Evolutionary conservation across 2,888 invertebrate species (phyloP).

Genomic region (Resseliella maxima): DNA sequence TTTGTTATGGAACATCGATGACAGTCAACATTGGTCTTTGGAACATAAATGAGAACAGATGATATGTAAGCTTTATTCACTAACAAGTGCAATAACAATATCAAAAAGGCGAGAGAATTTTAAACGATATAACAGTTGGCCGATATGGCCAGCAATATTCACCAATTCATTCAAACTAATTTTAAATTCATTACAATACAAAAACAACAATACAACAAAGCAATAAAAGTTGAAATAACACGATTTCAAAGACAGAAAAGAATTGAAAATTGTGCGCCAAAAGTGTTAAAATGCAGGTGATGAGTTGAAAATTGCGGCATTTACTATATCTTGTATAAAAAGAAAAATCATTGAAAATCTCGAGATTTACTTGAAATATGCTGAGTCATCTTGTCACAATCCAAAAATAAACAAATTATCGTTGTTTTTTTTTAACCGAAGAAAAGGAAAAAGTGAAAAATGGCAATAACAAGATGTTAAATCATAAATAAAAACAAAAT

Average conservation of each 20-base stretch:
- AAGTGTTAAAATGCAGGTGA: neutral
- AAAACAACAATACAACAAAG: neutral
- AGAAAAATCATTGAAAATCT: neutral
- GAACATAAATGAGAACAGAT: constrained; percentile 15
- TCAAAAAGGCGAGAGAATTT: neutral
- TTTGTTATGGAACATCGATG: neutral
- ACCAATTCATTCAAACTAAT: constrained; percentile 6
- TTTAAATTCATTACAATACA: neutral
- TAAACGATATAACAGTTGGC: constrained; percentile 37
- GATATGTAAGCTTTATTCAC: constrained; percentile 24
- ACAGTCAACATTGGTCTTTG: neutral
- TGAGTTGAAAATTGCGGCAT: neutral
- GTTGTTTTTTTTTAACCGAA: neutral
- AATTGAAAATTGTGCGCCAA: neutral
- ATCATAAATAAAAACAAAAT: constrained; percentile 44
- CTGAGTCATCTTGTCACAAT: neutral
- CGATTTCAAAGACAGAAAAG: too few species aligned
- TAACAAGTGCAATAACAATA: constrained; percentile 31
- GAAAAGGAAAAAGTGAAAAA: neutral
- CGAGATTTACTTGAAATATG: neutral
- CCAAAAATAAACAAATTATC: neutral
- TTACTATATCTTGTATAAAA: neutral
- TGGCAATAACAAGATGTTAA: constrained; percentile 34
- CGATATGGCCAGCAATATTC: neutral
- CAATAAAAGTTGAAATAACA: too few species aligned